Evolutionary conservation across 2,113 vertebrate species (phyloP).

Genomic region (Alces alces): DNA sequence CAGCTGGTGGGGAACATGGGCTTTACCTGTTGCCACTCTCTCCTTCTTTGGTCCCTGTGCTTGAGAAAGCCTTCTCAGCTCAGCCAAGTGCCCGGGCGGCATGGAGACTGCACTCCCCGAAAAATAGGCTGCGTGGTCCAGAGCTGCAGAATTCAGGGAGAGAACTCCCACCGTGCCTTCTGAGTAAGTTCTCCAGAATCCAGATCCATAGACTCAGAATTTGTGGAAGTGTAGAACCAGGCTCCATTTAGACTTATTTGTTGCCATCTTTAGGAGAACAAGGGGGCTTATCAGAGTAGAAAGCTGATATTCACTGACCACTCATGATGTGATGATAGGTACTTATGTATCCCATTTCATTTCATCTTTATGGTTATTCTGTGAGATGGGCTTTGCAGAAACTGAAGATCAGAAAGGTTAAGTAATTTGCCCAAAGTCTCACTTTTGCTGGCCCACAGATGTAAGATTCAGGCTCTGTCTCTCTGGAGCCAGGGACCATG

Average conservation of each 20-base stretch:
- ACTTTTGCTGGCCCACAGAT: background rate
- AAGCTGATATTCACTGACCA: background rate
- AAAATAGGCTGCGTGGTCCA: background rate
- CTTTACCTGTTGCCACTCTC: background rate
- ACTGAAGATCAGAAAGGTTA: background rate
- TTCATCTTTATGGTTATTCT: background rate
- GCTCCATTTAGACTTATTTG: background rate
- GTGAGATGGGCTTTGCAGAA: background rate
- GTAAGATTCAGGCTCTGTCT: background rate
- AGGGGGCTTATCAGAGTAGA: background rate
- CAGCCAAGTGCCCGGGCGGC: background rate
- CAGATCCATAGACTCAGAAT: background rate
- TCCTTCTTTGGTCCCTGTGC: background rate
- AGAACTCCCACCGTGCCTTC: background rate
- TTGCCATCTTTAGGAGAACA: background rate
- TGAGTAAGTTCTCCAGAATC: background rate
- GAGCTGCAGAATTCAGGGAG: background rate
- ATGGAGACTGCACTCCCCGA: background rate
- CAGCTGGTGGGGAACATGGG: background rate
- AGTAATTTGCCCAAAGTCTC: background rate
- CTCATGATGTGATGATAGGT: background rate
- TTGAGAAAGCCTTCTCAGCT: background rate
- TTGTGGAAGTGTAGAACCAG: background rate
- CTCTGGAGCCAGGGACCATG: background rate
- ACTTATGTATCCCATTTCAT: fast-evolving